These are phyloP conservation scores for Mohoua ochrocephala DNA, from an alignment of 2,113 vertebrate species.

Conservation along the genomic window DNA sequence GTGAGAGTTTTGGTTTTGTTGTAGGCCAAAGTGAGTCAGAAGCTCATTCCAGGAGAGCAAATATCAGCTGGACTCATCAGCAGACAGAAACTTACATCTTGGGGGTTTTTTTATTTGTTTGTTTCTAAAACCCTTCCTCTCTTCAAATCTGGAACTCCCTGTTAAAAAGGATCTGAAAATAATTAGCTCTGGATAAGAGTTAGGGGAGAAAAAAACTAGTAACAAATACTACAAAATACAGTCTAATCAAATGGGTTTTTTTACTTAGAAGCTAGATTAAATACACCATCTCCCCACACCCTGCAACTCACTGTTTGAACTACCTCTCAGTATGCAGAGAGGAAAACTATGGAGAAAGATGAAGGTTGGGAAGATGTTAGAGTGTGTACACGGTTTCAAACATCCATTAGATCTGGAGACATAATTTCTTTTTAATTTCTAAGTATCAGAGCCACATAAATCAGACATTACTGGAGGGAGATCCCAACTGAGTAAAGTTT, in stretches of 20 bases:
- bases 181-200: background rate
- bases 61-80: background rate
- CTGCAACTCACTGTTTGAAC: background rate
- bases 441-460: background rate
- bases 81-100: background rate
- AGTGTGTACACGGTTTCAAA: background rate
- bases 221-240: background rate
- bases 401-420: background rate
- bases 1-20: background rate
- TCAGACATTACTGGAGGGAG: background rate
- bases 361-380: background rate
- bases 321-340: background rate
- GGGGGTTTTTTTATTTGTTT: background rate
- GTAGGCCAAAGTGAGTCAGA: background rate
- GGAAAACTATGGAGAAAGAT: background rate
- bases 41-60: background rate
- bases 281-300: background rate
- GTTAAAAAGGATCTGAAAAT: background rate
- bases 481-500: background rate
- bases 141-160: background rate
- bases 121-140: background rate
- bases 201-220: background rate
- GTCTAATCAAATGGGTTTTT: background rate
- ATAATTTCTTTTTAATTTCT: background rate
- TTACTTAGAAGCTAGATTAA: background rate